These are phyloP conservation scores for Drosophila azteca DNA, from an alignment of 1,140 invertebrate genomes.

Conservation along the genomic window DNA sequence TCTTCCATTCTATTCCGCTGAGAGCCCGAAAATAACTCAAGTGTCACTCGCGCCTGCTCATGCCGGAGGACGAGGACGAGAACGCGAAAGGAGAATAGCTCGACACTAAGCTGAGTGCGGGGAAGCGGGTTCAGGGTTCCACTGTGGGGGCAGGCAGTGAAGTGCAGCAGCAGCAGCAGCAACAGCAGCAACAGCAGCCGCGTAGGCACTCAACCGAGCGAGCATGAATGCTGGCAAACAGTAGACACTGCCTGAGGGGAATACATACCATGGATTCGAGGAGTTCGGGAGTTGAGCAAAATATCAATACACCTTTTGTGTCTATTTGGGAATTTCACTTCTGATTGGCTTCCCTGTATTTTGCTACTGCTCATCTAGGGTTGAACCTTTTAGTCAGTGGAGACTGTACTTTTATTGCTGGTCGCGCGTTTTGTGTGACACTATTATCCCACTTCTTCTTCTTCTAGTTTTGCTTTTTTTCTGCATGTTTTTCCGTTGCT, in stretches of 20 bases:
- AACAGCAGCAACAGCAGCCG: slow-evolving; percentile 16
- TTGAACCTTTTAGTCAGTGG: not conserved
- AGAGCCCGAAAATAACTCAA: slow-evolving; percentile 74
- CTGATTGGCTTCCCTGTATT: no score
- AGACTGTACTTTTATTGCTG: slow-evolving; percentile 37
- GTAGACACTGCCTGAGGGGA: slow-evolving; percentile 6
- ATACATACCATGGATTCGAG: not conserved
- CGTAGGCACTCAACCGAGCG: slow-evolving; percentile 31
- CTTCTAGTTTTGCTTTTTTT: slow-evolving; percentile 28
- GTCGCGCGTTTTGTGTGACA: slow-evolving; percentile 42
- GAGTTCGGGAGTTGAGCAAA: not conserved
- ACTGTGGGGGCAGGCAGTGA: not conserved
- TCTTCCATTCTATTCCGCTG: slow-evolving; percentile 5
- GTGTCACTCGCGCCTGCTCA: slow-evolving; percentile 51
- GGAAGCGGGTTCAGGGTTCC: not conserved
- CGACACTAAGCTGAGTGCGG: slow-evolving; percentile 21
- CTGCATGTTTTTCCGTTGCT: slow-evolving; percentile 67
- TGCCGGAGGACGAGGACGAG: not conserved
- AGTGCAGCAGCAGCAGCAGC: not conserved
- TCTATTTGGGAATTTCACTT: no score
- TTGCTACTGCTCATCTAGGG: no score
- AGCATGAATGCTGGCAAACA: slow-evolving; percentile 24
- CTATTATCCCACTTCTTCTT: slow-evolving; percentile 40
- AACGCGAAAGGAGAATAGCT: slow-evolving; percentile 5
- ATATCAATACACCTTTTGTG: not conserved